Evolutionary conservation across 2,888 invertebrate species (phyloP).

Genomic region (Dynastes hyllus): DNA sequence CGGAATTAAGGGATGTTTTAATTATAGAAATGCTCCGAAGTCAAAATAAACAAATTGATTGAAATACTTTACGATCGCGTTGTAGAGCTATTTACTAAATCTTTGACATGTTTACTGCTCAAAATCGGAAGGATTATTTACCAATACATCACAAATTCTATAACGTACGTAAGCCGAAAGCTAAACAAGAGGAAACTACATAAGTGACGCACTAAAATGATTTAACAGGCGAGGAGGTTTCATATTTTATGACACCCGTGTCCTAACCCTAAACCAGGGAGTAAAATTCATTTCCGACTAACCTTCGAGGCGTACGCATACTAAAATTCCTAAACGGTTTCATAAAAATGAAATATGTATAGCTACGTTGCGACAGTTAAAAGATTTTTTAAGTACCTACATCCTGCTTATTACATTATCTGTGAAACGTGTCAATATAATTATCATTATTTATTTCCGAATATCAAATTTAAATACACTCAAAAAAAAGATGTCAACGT

Average conservation of each 20-base stretch:
- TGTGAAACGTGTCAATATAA: constrained; percentile 25
- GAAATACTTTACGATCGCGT: constrained; percentile 29
- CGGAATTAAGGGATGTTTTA: constrained; percentile 26
- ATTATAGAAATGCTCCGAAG: constrained; percentile 9
- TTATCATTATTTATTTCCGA: constrained; percentile 34
- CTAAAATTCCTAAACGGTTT: constrained; percentile 8
- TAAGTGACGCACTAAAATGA: constrained; percentile 21
- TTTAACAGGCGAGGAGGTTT: constrained; percentile 24
- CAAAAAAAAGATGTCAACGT: not conserved
- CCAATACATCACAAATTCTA: not conserved
- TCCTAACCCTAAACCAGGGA: constrained; percentile 1
- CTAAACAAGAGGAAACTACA: not conserved
- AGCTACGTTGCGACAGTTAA: constrained; percentile 10
- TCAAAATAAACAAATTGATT: constrained; percentile 34
- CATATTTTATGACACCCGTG: constrained; percentile 27
- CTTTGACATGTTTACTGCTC: constrained; percentile 36
- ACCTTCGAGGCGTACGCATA: not conserved
- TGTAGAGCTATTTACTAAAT: constrained; percentile 27
- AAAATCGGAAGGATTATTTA: constrained; percentile 30
- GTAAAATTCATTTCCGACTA: constrained; percentile 27
- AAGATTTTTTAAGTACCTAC: constrained; percentile 22
- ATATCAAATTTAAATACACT: constrained; percentile 19
- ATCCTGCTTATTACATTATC: constrained; percentile 26
- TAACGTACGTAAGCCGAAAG: not conserved
- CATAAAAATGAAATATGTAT: constrained; percentile 13